Evolutionary conservation across 2,797 vertebrate species (phyloP).

Genomic region (Trachops cirrhosus): DNA sequence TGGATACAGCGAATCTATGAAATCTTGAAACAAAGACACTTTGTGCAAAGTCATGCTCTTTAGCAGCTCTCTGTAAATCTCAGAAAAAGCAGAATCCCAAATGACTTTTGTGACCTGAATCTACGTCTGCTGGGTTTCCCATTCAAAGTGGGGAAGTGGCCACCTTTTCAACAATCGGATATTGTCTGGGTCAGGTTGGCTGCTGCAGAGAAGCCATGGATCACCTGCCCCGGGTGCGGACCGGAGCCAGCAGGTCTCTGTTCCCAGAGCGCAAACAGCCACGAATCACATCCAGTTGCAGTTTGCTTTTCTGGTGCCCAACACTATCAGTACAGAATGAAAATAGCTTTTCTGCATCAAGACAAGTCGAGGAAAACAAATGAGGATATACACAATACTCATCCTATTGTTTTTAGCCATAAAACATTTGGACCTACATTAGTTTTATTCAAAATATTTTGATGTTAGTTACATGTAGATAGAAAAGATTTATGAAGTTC

Average conservation of each 20-base stretch:
- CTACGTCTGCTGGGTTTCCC: not conserved
- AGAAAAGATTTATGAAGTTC: not conserved
- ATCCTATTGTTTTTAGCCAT: not conserved
- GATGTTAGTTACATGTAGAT: not conserved
- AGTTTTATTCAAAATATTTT: conserved; percentile 27
- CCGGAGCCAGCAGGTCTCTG: not conserved
- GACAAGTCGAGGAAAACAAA: not conserved
- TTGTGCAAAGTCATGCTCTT: not conserved
- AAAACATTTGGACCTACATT: not conserved
- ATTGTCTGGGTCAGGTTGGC: not conserved
- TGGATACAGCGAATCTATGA: not conserved
- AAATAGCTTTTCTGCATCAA: conserved; percentile 33
- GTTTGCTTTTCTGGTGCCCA: not conserved
- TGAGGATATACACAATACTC: not conserved
- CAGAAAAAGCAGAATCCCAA: not conserved
- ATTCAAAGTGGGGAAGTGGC: not conserved
- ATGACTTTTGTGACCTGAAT: not conserved
- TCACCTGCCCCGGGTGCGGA: not conserved
- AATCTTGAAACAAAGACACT: not conserved
- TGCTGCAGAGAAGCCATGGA: not conserved
- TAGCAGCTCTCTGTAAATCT: not conserved
- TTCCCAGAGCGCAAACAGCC: not conserved
- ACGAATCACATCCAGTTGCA: not conserved
- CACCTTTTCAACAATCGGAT: not conserved
- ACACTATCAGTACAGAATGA: not conserved